Evolutionary conservation across 2,113 vertebrate species (phyloP).

Genomic region (Gadus macrocephalus): DNA sequence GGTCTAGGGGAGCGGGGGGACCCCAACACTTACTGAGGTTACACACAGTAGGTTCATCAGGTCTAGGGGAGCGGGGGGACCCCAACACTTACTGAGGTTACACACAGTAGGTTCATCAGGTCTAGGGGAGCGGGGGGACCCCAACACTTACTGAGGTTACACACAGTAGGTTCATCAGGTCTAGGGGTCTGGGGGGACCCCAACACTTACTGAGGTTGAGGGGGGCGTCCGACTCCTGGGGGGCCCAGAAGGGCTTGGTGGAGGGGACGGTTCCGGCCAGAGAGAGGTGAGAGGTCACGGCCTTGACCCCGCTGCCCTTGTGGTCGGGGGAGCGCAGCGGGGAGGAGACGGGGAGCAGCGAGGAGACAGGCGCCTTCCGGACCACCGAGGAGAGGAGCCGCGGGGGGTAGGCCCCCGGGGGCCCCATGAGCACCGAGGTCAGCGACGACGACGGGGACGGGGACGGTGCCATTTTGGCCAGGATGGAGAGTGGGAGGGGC

Average conservation of each 20-base stretch:
- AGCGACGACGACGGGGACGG: slow-evolving; percentile 71
- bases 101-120: not conserved
- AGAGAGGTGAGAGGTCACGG: slow-evolving; percentile 46
- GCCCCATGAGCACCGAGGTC: slow-evolving; percentile 41
- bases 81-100: not conserved
- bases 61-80: too few species aligned
- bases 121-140: too few species aligned
- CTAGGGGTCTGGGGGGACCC: too few species aligned
- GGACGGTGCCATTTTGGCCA: slow-evolving; percentile 49
- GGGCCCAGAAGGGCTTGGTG: slow-evolving; percentile 76
- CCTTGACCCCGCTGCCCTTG: slow-evolving; percentile 70
- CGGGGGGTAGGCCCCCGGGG: slow-evolving; percentile 38
- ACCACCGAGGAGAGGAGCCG: slow-evolving; percentile 59
- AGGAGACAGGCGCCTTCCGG: slow-evolving; percentile 82
- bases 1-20: too few species aligned
- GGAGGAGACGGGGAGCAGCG: slow-evolving; percentile 78
- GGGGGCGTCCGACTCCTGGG: slow-evolving; percentile 86
- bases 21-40: too few species aligned
- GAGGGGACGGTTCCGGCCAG: slow-evolving; percentile 2
- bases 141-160: slow-evolving; percentile 85
- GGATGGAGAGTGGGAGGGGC: slow-evolving; percentile 50
- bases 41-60: not conserved
- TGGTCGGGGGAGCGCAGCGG: slow-evolving; percentile 78
- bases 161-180: not conserved
- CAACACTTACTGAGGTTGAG: slow-evolving; percentile 90